Evolutionary conservation across 2,113 vertebrate species (phyloP), one percentile per base, ranked within the genome.

Genomic region (Hippotragus niger): DNA sequence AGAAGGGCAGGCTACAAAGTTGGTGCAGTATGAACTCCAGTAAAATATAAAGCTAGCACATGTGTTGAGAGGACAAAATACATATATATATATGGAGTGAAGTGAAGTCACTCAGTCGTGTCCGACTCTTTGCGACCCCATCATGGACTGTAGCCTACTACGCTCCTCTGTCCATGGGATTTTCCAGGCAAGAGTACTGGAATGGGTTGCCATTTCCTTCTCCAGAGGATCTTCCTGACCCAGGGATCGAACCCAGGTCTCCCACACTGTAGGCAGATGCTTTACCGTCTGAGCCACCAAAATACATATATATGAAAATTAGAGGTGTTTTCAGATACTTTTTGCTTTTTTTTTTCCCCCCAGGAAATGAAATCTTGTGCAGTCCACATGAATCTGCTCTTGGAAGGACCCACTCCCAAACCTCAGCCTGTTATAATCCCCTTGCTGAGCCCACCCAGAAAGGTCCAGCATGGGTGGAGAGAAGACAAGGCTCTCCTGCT

Each of bases 401-500:
- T 6, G 15, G 52, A 25, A 50, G 10, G n/a, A 47, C 45, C 3
- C 16, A 19, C 43, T 11, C 53, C 21, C 36, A 52, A 2, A 31
- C 19, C 81, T 9, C 13, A 47, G 14, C 58, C 88, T 80, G 40
- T 83, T 3, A 6, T 4, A 90, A n/a, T 12, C 2, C 78, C 12
- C 55, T 47, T 12, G 0, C 67, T 21, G 52, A 78, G 13, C 25
- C 60, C 15, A 0, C 58, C 80, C 13, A 5, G 21, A 40, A 64
- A 15, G 13, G 17, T 8, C n/a, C 14, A 0, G 6, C 12, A 5
- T 33, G 47, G 2, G 27, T 10, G 45, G 13, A 40, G 6, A 23
- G 29, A 29, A 64, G 55, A 16, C 45, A 43, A 15, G 7, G 15
- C 17, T 67, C 25, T 19, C 57, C 3, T 5, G 16, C 25, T 1